Base-by-base conservation (phyloP, 2,797 vertebrate genomes). In the Urocyon cinereoargenteus region DNA sequence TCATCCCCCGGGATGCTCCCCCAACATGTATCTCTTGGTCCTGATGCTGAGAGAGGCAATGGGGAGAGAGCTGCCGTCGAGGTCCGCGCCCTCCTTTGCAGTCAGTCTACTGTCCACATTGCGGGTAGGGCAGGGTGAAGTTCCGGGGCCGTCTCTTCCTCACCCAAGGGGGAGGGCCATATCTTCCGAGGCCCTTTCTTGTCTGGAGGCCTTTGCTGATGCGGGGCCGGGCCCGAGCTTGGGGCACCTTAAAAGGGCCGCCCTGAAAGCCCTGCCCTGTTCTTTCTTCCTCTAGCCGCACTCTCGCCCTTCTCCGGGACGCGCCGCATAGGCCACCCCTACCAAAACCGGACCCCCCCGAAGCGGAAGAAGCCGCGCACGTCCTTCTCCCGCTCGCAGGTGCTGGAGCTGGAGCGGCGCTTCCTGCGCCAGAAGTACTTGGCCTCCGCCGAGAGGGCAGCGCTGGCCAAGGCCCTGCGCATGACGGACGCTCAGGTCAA, bases 401-500 rank as follows among this genome's bases (percentile, higher is more conserved):
- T 99, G 99, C 99, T 99, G 3, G 99, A 99, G 99, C 99, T 99
- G 98, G 99, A 99, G 98, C 99, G 99, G 70, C 99, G 99, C 28
- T 99, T 99, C 96, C 99, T 99, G 96, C 98, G 99, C 15, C 99
- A 99, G 99, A 99, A 99, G 97, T 99, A 99, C 98, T 98, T 99
- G 99, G 99, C 99, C 0, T 99, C 99, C 0, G 99, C 99, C 0
- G 99, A 99, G 98, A 98, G 99, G 0, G 99, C 99, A 82, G 99
- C 99, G 1, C 98, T 99, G 98, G 99, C 99, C 97, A 99, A 99
- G 96, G 99, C 99, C 68, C 98, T 99, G 95, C 99, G 99, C 98
- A 99, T 99, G 99, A 99, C 99, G 0, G 99, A 99, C 0, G 99
- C 99, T 11, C 99, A 99, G 98, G 99, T 99, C 98, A 99, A 99